Percentiles rank a stretch among this genome's conserved stretches.
Conservation (phyloP, 2,113 vertebrate genomes). For the Sisor rabdophorus region DNA sequence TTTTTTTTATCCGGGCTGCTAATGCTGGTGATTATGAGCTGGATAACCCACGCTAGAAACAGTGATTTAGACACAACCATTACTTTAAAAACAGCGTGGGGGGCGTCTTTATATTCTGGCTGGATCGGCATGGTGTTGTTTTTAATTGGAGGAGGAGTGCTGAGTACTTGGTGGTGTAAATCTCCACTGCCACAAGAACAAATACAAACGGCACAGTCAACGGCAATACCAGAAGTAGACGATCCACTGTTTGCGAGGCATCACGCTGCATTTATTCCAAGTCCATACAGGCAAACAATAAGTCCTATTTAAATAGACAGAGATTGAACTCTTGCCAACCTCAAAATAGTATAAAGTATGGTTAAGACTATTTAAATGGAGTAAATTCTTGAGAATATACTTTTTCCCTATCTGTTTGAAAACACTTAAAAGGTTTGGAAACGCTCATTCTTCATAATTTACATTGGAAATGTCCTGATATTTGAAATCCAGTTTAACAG, state of each 20-base stretch:
- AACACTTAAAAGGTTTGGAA: not conserved
- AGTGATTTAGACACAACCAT: conserved; percentile 73
- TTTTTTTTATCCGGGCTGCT: conserved; percentile 72
- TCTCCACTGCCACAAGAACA: conserved; percentile 5
- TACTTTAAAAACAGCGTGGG: conserved; percentile 74
- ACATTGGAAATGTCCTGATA: not conserved
- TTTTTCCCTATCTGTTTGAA: not conserved
- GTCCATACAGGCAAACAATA: conserved; percentile 58
- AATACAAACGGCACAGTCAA: not conserved
- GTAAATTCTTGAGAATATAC: not conserved
- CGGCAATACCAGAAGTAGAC: conserved; percentile 34
- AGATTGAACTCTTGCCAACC: not conserved
- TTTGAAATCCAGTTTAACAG: not conserved
- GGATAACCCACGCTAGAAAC: conserved; percentile 76
- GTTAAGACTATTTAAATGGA: conserved; percentile 2
- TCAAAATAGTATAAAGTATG: not conserved
- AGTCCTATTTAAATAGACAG: conserved; percentile 47
- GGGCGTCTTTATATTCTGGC: conserved; percentile 80
- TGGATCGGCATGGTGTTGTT: conserved; percentile 71
- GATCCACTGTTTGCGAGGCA: conserved; percentile 63
- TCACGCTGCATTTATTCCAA: conserved; percentile 59
- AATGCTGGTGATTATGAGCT: conserved; percentile 76
- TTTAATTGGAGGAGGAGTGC: conserved; percentile 65
- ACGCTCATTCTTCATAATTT: not conserved
- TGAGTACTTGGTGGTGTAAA: conserved; percentile 67